Base-by-base conservation (phyloP, 2,888 invertebrate species). In the Myathropa florea region DNA sequence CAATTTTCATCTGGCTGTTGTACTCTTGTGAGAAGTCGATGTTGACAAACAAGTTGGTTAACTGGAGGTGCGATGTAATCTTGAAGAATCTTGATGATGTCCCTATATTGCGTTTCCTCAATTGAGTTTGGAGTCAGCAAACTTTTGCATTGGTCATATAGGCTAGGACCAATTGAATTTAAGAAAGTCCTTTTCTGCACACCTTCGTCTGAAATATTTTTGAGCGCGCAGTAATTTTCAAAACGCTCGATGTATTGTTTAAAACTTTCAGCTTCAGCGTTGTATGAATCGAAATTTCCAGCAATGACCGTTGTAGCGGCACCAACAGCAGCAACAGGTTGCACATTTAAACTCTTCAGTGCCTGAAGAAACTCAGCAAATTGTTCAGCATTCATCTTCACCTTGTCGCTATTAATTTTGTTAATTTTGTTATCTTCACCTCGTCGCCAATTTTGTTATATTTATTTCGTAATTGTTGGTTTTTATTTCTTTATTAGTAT, bases 21-120 rank as follows among this genome's bases (percentile, higher is more conserved):
- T 36, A 63, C 36, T 4, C 63, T 63, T 3, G 63, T 63, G 63
- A 36, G 63, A 36, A 63, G 63, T 18, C 63, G 63, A 63, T 63
- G 63, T 33, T 63, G 63, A 30, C 36, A 28, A 18, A 63, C 18
- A 30, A 63, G 63, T 33, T 63, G 33, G 12, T 33, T 64, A 36
- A 64, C 64, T 46, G 24, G 64, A 64, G 24, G 39, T 24, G 64
- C 39, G 10, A 64, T 64, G 24, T 64, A 23, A 39, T 23, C 14
- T 39, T 64, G 64, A 36, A 64, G 23, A 23, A 6, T 14, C 14
- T 64, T 39, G 39, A 64, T 18, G 23, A 64, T 64, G 24, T 39
- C 63, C 24, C 9, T 39, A 26, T 60, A 60, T 28, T 60, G 26
- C n/a, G 28, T 6, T 26, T 28, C 60, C 26, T 60, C 26, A 55